Conservation (phyloP, 2,888 invertebrate species). For the Ichneumoninae sp. region DNA sequence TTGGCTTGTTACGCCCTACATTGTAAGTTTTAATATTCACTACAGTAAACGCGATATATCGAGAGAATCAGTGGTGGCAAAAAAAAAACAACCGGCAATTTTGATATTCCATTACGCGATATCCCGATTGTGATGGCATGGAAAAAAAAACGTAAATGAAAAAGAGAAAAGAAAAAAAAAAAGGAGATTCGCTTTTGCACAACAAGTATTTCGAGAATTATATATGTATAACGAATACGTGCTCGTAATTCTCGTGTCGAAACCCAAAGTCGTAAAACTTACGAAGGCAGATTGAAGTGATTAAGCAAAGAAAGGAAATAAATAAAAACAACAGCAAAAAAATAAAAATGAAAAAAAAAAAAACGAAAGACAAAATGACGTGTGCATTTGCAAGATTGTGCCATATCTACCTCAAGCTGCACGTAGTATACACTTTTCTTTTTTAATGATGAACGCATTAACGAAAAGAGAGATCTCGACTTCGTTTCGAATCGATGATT, state of each 20-base stretch:
- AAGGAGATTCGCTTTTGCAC: conserved; percentile 66
- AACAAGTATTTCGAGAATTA: conserved; percentile 64
- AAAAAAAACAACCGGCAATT: conserved; percentile 23
- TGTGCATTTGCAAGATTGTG: conserved; percentile 70
- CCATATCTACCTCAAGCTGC: conserved; percentile 73
- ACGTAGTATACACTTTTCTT: conserved; percentile 65
- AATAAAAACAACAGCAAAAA: conserved; percentile 12
- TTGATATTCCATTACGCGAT: conserved; percentile 43
- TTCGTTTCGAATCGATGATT: conserved; percentile 52
- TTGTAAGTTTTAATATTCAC: conserved; percentile 75
- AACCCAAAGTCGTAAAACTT: conserved; percentile 57
- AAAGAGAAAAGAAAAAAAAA: conserved; percentile 33
- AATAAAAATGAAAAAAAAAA: conserved; percentile 13
- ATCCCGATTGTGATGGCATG: conserved; percentile 37
- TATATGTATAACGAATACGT: conserved; percentile 58
- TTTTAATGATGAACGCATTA: conserved; percentile 40
- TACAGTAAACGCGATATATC: conserved; percentile 62
- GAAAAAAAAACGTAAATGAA: conserved; percentile 16
- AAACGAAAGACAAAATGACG: conserved; percentile 51
- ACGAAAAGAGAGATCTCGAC: conserved; percentile 39
- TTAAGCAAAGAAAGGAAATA: conserved; percentile 44
- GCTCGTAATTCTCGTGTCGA: conserved; percentile 63
- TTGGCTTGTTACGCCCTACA: conserved; percentile 76
- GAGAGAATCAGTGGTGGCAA: conserved; percentile 61
- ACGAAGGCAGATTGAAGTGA: conserved; percentile 54